Base-by-base conservation (phyloP, 2,113 vertebrate genomes). In the Vicugna pacos region DNA sequence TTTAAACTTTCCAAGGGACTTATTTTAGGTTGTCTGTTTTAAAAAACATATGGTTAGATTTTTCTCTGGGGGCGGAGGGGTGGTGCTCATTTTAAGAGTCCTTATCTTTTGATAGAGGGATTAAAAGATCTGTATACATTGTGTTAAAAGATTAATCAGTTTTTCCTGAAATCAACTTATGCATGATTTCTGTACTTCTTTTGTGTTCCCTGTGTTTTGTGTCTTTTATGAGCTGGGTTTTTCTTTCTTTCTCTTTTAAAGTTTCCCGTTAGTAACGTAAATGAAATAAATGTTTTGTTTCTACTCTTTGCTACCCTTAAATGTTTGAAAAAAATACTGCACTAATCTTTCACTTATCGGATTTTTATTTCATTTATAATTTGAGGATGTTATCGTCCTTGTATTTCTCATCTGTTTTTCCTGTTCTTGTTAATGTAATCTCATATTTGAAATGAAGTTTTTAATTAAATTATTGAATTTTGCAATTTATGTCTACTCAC, bases 321-420 rank as follows among this genome's bases (percentile, higher is more conserved):
- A 2, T 81, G n/a, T 86, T 75, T 81, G n/a, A 42, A 93, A 52
- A 82, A 20, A 8, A 2, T 56, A 35, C 69, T 48, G 0, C 26
- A 48, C 64, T 70, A 62, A 69, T 17, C 22, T 70, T 89, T 89
- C 13, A 54, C 14, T 70, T 62, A 54, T 64, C 9, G 64, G 35
- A 79, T 84, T 93, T 50, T 70, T 77, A 77, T 64, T 89, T 70
- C 19, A 92, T 16, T 91, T 77, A 52, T 64, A 73, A 87, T 32
- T 80, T 73, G 65, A 82, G 15, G n/a, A 32, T 58, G 7, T 82
- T 58, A 60, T 82, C 30, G 50, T 38, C 9, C 19, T 87, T 88
- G 15, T 58, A 69, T 88, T 83, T 75, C 16, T 89, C 8, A 35
- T 76, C 35, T 92, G 9, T 70, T 22, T 46, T 60, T 76, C 20